These are phyloP conservation scores for Hydrozoanthus tunicans DNA, from an alignment of 64 coral and sea anemone genomes.

Conservation along the genomic window DNA sequence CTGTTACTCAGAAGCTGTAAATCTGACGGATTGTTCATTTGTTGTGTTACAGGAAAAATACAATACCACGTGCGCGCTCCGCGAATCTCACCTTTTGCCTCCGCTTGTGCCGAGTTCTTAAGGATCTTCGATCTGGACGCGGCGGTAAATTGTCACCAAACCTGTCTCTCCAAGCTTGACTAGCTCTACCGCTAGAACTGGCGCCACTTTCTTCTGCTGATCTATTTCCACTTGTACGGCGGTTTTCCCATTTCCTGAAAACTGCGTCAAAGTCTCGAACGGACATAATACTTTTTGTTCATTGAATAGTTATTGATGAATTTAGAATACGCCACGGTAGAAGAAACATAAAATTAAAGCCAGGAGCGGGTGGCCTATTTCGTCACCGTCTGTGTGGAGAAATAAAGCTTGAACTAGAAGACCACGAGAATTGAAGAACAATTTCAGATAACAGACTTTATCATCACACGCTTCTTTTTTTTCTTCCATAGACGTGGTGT, in stretches of 20 bases:
- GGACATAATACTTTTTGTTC: slow-evolving; percentile 3
- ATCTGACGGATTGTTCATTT: no score
- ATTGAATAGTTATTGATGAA: neutral
- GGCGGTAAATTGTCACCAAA: slow-evolving; percentile 36
- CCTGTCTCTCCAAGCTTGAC: slow-evolving; percentile 28
- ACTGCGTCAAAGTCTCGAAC: slow-evolving; percentile 37
- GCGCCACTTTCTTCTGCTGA: neutral
- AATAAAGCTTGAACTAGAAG: neutral
- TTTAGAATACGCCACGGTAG: neutral
- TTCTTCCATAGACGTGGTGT: neutral
- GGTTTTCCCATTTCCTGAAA: slow-evolving; percentile 46
- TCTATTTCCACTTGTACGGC: neutral
- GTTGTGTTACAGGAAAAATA: neutral
- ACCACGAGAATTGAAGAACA: neutral
- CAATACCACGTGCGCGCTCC: neutral
- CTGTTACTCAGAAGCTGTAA: no score
- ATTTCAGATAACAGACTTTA: neutral
- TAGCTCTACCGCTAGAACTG: slow-evolving; percentile 4
- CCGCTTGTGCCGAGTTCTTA: slow-evolving; percentile 22
- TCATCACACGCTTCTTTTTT: neutral
- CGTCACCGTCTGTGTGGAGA: neutral
- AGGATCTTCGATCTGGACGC: slow-evolving; percentile 38
- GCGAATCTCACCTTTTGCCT: neutral
- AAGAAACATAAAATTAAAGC: neutral
- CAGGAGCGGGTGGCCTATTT: neutral